Evolutionary conservation across 1,140 invertebrate species (phyloP).

Genomic region (Pseudomyrmex sp.): DNA sequence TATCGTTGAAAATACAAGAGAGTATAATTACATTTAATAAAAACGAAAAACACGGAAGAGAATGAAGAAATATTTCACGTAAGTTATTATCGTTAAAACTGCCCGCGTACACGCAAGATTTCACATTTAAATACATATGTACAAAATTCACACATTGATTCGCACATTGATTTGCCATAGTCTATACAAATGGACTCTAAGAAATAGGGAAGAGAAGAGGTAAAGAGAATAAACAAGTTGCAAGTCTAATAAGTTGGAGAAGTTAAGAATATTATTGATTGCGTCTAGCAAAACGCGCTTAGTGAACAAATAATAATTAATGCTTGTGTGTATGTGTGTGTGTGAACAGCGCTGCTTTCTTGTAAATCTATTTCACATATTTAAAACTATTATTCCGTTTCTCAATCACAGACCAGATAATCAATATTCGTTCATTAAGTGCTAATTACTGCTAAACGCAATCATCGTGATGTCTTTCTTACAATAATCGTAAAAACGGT

Average conservation of each 20-base stretch:
- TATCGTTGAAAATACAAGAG: too few relatives aligned
- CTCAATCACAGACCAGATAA: too few relatives aligned
- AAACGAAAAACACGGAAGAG: not conserved
- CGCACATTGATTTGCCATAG: conserved; percentile 27
- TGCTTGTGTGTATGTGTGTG: too few relatives aligned
- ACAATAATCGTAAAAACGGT: conserved; percentile 43
- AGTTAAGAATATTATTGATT: conserved; percentile 51
- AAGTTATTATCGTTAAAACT: conserved; percentile 68
- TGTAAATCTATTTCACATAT: too few relatives aligned
- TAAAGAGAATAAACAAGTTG: conserved; percentile 3
- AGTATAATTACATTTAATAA: too few relatives aligned
- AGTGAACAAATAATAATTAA: too few relatives aligned
- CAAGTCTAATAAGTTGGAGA: conserved; percentile 31
- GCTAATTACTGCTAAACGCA: too few relatives aligned
- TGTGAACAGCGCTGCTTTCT: too few relatives aligned
- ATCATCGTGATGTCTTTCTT: too few relatives aligned
- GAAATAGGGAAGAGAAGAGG: not conserved
- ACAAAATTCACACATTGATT: conserved; percentile 72
- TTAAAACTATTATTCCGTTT: too few relatives aligned
- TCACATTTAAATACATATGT: conserved; percentile 69
- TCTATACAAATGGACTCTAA: conserved; percentile 34
- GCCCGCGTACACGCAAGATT: conserved; percentile 68
- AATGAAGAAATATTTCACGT: not conserved
- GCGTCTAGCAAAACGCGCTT: conserved; percentile 5
- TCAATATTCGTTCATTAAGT: too few relatives aligned